Conservation (phyloP, 2,113 vertebrate genomes). For the Mobula hypostoma region DNA sequence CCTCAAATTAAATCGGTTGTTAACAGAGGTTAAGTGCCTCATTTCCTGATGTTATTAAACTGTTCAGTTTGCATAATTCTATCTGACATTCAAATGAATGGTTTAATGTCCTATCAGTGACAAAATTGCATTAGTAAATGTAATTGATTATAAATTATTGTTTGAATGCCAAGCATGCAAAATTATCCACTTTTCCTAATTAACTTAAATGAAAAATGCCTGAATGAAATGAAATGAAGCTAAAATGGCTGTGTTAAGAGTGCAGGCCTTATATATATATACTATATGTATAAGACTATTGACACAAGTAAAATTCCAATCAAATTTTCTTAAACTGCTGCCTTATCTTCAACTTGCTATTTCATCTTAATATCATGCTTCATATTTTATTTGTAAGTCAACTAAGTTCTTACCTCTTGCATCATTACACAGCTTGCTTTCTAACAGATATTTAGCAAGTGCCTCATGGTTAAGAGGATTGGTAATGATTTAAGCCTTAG, state of each 20-base stretch:
- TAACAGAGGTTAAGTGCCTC: constrained; percentile 35
- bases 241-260: not conserved
- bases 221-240: not conserved
- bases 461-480: not conserved
- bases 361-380: not conserved
- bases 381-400: not conserved
- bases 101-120: constrained; percentile 8
- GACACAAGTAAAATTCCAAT: not conserved
- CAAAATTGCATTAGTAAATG: not conserved
- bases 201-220: not conserved
- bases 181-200: not conserved
- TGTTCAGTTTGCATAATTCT: constrained; percentile 19
- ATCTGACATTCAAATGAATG: constrained; percentile 19
- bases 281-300: not conserved
- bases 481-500: not conserved
- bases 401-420: not conserved
- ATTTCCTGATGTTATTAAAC: constrained; percentile 33
- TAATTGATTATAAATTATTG: constrained; percentile 26
- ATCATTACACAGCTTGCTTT: not conserved
- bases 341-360: not conserved
- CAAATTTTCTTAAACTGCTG: constrained; percentile 8
- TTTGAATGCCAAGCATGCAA: not conserved
- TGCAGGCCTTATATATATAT: not conserved
- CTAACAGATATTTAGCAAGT: not conserved
- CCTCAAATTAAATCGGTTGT: constrained; percentile 10